A percentile compares a stretch with the other conserved stretches of the same genome.
phyloP scores from a whole-genome alignment of 2,797 vertebrate species.

The Sebastes reedi region DNA sequence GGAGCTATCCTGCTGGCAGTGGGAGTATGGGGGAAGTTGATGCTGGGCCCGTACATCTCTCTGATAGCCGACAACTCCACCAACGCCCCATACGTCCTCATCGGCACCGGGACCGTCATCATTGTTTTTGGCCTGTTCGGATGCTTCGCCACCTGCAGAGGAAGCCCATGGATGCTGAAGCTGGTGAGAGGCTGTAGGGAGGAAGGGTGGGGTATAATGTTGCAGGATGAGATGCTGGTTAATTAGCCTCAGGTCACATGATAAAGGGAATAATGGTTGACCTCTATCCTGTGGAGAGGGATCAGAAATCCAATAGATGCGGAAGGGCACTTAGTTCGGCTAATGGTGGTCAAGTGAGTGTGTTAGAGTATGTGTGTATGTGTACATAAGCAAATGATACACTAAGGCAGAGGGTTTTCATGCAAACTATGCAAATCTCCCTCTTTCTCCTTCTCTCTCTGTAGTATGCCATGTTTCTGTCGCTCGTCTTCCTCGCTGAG shows the following conservation, averaged over 20 bases:
- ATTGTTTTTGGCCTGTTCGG: slow-evolving; percentile 98
- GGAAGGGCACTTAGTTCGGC: slow-evolving; percentile 23
- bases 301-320: slow-evolving; percentile 44
- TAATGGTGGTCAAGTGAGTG: slow-evolving; percentile 44
- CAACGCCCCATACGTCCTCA: slow-evolving; percentile 97
- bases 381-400: slow-evolving; percentile 27
- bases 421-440: slow-evolving; percentile 45
- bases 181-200: slow-evolving; percentile 84
- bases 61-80: slow-evolving; percentile 98
- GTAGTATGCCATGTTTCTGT: slow-evolving; percentile 99
- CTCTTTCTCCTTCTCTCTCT: slow-evolving; percentile 43
- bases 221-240: slow-evolving; percentile 33
- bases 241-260: slow-evolving; percentile 56
- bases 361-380: neutral
- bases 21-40: slow-evolving; percentile 97
- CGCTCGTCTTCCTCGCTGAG: slow-evolving; percentile 97
- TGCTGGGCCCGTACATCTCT: slow-evolving; percentile 96
- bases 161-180: slow-evolving; percentile 99
- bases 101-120: slow-evolving; percentile 96
- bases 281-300: slow-evolving; percentile 44
- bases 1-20: slow-evolving; percentile 96
- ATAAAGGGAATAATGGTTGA: slow-evolving; percentile 57
- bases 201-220: neutral
- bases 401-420: slow-evolving; percentile 30
- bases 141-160: slow-evolving; percentile 98